These are phyloP conservation scores for Limnephilus lunatus DNA, from an alignment of 2,888 invertebrate species.

Conservation along the genomic window DNA sequence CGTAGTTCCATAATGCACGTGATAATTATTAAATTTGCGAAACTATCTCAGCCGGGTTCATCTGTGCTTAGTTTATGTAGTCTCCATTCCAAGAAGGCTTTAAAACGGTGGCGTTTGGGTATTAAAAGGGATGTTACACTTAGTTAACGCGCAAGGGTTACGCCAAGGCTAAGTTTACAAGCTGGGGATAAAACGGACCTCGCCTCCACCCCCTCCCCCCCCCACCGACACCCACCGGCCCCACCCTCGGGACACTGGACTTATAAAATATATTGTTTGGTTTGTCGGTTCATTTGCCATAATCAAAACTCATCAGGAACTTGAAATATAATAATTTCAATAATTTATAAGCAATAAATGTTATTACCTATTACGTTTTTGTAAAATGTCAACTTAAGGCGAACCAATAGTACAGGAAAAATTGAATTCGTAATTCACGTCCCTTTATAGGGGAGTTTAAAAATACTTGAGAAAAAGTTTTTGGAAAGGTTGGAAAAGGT, in stretches of 20 bases:
- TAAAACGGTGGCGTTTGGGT: slow-evolving; percentile 53
- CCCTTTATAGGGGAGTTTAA: too few relatives aligned
- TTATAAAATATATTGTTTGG: slow-evolving; percentile 4
- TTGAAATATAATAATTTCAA: not conserved
- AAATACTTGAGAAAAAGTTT: too few relatives aligned
- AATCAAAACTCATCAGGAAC: not conserved
- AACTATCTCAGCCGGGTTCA: slow-evolving; percentile 25
- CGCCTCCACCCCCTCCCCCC: slow-evolving; percentile 32
- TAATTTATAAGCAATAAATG: not conserved
- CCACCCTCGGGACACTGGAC: slow-evolving; percentile 16
- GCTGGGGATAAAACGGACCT: slow-evolving; percentile 55
- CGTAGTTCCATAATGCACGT: not conserved
- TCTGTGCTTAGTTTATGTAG: slow-evolving; percentile 19
- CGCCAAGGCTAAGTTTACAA: slow-evolving; percentile 64
- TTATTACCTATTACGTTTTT: too few relatives aligned
- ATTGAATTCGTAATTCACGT: too few relatives aligned
- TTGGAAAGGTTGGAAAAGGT: too few relatives aligned
- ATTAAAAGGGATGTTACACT: slow-evolving; percentile 66
- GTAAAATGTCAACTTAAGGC: too few relatives aligned
- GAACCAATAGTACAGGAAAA: too few relatives aligned
- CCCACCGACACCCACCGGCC: not conserved
- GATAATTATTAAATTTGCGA: not conserved
- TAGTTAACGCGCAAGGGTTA: slow-evolving; percentile 65
- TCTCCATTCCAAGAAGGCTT: slow-evolving; percentile 29
- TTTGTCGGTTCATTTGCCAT: not conserved